Evolutionary conservation across 2,797 vertebrate species (phyloP), one percentile per base, ranked within the genome.

Genomic region (Orientallactaga sibirica): DNA sequence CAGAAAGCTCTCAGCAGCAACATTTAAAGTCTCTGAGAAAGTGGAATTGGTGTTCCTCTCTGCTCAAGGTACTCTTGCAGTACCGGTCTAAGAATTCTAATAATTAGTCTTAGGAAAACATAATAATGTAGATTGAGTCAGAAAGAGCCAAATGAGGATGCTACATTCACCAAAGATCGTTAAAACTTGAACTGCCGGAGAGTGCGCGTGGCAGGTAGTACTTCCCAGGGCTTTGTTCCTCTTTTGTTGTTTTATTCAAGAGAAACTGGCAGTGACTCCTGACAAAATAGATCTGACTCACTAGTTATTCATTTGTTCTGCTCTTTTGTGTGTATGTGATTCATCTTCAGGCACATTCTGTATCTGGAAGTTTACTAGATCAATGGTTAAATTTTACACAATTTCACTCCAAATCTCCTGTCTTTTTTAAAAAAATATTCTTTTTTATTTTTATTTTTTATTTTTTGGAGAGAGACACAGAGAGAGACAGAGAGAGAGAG

Each of bases 251-350:
- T 91, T 85, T 75, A 90, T 71, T 88, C 67, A 90, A 88, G 15
- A 62, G 41, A 91, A 84, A 82, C 9, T 16, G 81, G 74, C 76
- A 93, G 66, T n/a, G 52, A 86, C 87, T 90, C 76, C 24, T 91
- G 70, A 87, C 66, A 87, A 91, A 94, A 91, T 18, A 52, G 62
- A 78, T 86, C 90, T 96, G 93, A 96, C 58, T 96, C 93, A 95
- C 48, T 37, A 61, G 48, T 77, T 83, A 77, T 77, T 90, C 93
- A 68, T 48, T 87, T 88, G 75, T 22, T 94, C 79, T 85, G 67
- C 75, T 61, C 61, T 91, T 94, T 81, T 91, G 71, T 86, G 58
- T 62, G 27, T 3, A 7, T 5, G 22, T 83, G 88, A 84, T 83
- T 94, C 90, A 83, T 90, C 88, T 68, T 25, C 3, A 77, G 82